Evolutionary conservation across 1,140 invertebrate genomes (phyloP), one percentile per base, ranked within the genome.

Genomic region (Pseudoatta argentina): DNA sequence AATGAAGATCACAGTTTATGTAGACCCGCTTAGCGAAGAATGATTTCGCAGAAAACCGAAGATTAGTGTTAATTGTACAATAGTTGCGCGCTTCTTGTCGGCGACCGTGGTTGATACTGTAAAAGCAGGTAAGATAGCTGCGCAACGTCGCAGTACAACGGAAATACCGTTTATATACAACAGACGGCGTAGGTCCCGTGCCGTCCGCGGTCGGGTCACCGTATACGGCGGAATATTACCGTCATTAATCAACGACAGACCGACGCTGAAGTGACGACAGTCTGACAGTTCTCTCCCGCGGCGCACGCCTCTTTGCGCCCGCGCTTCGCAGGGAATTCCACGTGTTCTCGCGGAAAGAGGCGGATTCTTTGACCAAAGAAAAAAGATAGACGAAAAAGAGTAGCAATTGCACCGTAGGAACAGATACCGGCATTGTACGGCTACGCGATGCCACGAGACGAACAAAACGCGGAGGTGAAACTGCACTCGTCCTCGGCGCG

Each of bases 211-310:
- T 72, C 66, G 86, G 88, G 82, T 91, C 89, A 86, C 88, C 89
- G 89, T 91, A 91, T 90, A 91, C 86, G 86, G 88, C n/a, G 66
- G 89, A 90, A 91, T 91, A 91, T 91, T 91, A 90, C 89, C 63
- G 89, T 85, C 89, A 91, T 91, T 91, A 90, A 91, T 91, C 89
- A 91, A 91, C 89, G 89, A 91, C 89, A 91, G 89, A 75, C 71
- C 48, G 82, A 82, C 87, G 89, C 89, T 44, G 78, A 91, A 89
- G 89, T 91, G 89, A 91, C 87, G 89, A 91, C 89, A 91, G 89
- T 88, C 89, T 90, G 89, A 91, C 89, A 91, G 89, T 90, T 81
- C 86, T 86, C 90, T 90, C 85, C 86, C 82, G 89, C 89, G 83
- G 63, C 78, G 66, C 89, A 85, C 89, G 88, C 86, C 87, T 90